Evolutionary conservation across 2,797 vertebrate species (phyloP).

Genomic region (Emydoidea blandingii): DNA sequence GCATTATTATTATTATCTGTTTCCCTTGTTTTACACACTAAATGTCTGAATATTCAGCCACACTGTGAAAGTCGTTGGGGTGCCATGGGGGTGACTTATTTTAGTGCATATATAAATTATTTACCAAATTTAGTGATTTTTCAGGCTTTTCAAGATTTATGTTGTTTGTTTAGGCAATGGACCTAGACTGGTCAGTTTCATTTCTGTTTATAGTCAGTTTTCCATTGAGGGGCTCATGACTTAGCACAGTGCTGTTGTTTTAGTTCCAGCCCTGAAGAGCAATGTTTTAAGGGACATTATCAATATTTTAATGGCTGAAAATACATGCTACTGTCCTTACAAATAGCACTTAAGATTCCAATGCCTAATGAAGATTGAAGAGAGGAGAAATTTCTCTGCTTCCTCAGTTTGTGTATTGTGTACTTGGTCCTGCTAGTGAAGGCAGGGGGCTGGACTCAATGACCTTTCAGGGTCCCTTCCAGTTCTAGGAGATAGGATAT

Average conservation of each 20-base stretch:
- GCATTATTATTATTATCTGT: too few species aligned
- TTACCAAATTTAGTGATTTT: background rate
- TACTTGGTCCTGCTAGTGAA: too few species aligned
- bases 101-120: background rate
- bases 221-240: too few species aligned
- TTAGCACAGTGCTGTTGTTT: background rate
- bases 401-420: background rate
- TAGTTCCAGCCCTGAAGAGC: background rate
- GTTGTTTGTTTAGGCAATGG: background rate
- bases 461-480: too few species aligned
- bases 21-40: background rate
- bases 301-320: background rate
- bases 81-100: background rate
- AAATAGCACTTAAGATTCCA: background rate
- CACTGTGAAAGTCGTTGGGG: background rate
- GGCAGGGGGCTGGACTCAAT: too few species aligned
- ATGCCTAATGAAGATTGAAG: background rate
- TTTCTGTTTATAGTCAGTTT: background rate
- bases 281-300: background rate
- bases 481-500: too few species aligned
- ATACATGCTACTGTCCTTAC: background rate
- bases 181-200: background rate
- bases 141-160: background rate
- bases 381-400: background rate
- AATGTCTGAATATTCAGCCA: background rate